Conservation (phyloP, 2,888 invertebrate species). For the Drosophila imparisetae region DNA sequence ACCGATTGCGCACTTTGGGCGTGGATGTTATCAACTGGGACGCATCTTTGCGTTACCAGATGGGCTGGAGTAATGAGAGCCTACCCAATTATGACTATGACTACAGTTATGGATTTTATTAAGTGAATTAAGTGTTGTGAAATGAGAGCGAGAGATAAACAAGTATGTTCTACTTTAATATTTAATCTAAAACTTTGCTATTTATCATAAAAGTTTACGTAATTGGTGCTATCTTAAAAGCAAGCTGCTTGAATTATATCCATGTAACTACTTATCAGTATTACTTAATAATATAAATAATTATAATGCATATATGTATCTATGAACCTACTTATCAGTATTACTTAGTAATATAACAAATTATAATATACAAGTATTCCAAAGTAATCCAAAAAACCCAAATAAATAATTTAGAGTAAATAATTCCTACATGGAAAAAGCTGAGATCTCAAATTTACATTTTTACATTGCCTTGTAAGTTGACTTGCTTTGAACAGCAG, state of each 20-base stretch:
- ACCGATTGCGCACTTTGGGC: conserved; percentile 44
- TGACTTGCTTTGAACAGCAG: background rate
- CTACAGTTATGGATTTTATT: conserved; percentile 23
- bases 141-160: background rate
- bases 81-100: conserved; percentile 32
- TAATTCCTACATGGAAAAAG: background rate
- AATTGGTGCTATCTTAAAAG: background rate
- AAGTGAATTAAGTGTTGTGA: background rate
- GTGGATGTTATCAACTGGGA: conserved; percentile 53
- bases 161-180: background rate
- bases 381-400: background rate
- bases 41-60: conserved; percentile 48
- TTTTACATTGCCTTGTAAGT: background rate
- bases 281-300: background rate
- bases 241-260: background rate
- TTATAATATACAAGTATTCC: background rate
- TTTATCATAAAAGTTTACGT: background rate
- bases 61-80: conserved; percentile 66
- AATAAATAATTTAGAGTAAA: background rate
- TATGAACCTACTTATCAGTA: too few species aligned
- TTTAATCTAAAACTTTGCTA: background rate
- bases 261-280: background rate
- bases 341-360: background rate
- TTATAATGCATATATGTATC: background rate
- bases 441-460: background rate